Conservation (phyloP, 2,797 vertebrate genomes). For the Triplophysa bombifrons region DNA sequence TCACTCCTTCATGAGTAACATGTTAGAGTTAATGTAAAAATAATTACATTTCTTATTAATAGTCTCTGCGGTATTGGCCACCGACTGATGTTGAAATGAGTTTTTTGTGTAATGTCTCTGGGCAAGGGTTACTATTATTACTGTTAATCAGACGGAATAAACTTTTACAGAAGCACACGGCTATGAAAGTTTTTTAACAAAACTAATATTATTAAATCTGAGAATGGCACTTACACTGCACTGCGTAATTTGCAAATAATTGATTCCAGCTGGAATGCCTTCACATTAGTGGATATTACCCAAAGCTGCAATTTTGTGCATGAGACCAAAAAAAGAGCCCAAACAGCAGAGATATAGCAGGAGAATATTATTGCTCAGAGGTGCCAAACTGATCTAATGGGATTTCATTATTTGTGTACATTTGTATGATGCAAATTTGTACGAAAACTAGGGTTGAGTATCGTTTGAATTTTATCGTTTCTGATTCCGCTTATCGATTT, state of each 20-base stretch:
- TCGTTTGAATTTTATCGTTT: too few species aligned
- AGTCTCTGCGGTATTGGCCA: conserved; percentile 51
- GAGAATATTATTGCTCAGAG: neutral
- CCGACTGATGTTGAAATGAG: conserved; percentile 53
- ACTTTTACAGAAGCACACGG: conserved; percentile 24
- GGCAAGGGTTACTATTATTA: conserved; percentile 55
- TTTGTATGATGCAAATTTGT: too few species aligned
- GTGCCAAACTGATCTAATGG: too few species aligned
- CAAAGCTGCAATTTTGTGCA: neutral
- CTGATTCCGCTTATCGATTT: too few species aligned
- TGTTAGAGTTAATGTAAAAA: conserved; percentile 60
- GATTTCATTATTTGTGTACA: neutral
- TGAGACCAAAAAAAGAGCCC: neutral
- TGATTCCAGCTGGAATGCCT: conserved; percentile 20
- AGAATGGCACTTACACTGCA: conserved; percentile 24
- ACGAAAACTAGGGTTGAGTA: too few species aligned
- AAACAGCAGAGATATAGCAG: neutral
- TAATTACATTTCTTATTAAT: conserved; percentile 63
- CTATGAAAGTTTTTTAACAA: conserved; percentile 10
- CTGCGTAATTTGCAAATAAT: conserved; percentile 28
- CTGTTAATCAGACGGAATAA: conserved; percentile 50
- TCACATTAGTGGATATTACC: conserved; percentile 30
- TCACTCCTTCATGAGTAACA: conserved; percentile 43
- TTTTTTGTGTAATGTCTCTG: conserved; percentile 49
- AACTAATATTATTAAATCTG: conserved; percentile 32